Conservation (phyloP, 2,888 invertebrate species). For the Dyspetes luteomarginatus region DNA sequence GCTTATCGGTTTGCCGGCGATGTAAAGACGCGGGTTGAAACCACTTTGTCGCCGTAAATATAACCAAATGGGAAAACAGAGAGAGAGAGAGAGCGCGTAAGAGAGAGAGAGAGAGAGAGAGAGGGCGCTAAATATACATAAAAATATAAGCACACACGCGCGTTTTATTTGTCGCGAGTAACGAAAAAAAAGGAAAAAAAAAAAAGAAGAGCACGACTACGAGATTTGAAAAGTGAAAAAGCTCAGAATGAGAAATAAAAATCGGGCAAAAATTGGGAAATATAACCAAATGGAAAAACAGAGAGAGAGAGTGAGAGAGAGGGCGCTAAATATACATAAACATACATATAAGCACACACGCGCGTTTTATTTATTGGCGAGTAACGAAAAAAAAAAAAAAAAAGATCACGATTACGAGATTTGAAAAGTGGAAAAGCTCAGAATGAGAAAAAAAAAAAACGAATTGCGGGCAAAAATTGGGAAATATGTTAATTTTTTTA, state of each 20-base stretch:
- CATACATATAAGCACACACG: no score
- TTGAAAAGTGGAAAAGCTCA: constrained; percentile 25
- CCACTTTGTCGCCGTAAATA: constrained; percentile 64
- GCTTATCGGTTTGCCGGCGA: constrained; percentile 55
- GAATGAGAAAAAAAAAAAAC: not conserved
- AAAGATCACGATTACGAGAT: constrained; percentile 24
- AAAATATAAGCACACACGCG: not conserved
- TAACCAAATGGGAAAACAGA: constrained; percentile 63
- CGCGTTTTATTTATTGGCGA: no score
- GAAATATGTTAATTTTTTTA: no score
- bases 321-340: no score
- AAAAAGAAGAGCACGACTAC: not conserved
- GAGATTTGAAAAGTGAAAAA: constrained; percentile 35
- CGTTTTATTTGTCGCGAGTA: constrained; percentile 19
- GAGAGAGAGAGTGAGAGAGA: no score
- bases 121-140: not conserved
- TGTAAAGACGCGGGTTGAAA: constrained; percentile 51
- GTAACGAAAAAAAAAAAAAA: constrained; percentile 6
- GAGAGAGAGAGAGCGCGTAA: constrained; percentile 18
- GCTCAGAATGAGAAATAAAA: not conserved
- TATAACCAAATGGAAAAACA: constrained; percentile 12
- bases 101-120: constrained; percentile 21
- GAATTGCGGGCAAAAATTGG: not conserved
- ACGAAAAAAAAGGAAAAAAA: constrained; percentile 12
- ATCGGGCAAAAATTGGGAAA: no score